A percentile compares a stretch with the other conserved stretches of the same genome.
Evolutionary conservation across 2,797 vertebrate species (phyloP).

Genomic region (Tenualosa thibaudeaui): DNA sequence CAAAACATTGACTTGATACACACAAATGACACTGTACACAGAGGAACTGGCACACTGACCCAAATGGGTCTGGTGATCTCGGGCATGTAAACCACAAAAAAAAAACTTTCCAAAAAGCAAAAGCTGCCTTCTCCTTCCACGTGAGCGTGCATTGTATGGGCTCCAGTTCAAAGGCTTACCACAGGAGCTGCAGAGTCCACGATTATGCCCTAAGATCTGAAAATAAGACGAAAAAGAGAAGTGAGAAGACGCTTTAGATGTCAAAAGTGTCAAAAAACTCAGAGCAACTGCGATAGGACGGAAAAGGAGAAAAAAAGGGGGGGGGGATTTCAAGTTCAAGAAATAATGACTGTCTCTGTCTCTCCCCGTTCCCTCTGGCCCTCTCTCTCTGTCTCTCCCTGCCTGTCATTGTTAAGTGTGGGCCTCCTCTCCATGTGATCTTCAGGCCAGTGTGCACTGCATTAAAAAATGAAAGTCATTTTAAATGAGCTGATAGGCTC

Average conservation of each 20-base stretch:
- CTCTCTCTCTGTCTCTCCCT: constrained; percentile 28
- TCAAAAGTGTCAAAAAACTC: constrained; percentile 49
- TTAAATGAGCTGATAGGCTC: constrained; percentile 73
- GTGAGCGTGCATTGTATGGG: not conserved
- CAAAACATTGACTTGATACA: not conserved
- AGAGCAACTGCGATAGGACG: constrained; percentile 33
- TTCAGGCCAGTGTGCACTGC: constrained; percentile 70
- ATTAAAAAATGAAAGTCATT: constrained; percentile 80
- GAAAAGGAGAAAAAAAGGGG: constrained; percentile 22
- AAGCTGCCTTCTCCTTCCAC: not conserved
- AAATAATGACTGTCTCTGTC: constrained; percentile 67
- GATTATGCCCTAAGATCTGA: constrained; percentile 20
- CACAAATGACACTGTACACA: constrained; percentile 22
- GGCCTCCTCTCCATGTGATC: constrained; percentile 66
- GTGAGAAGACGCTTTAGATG: constrained; percentile 34
- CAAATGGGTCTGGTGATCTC: constrained; percentile 39
- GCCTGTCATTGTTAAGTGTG: constrained; percentile 66
- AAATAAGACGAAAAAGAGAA: constrained; percentile 34
- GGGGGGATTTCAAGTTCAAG: constrained; percentile 50
- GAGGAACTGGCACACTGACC: constrained; percentile 44
- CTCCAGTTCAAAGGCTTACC: not conserved
- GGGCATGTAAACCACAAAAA: constrained; percentile 30
- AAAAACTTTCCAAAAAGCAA: not conserved
- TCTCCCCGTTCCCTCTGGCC: constrained; percentile 36
- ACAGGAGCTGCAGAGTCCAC: not conserved